Conservation (phyloP, 2,113 vertebrate genomes). For the Carettochelys insculpta region DNA sequence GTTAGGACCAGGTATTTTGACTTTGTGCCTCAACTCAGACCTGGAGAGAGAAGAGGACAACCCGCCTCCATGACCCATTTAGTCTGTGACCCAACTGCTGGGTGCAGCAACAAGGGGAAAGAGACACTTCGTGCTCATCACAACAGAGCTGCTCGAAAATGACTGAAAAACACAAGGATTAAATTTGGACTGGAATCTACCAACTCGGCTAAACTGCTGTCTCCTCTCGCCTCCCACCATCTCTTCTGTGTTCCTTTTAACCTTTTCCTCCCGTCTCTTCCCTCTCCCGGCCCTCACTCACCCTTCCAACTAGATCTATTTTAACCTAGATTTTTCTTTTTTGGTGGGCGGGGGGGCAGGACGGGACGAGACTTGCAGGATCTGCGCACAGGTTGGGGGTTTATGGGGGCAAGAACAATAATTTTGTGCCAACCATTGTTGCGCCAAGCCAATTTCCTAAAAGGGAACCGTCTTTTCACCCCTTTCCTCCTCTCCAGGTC, state of each 20-base stretch:
- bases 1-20: background rate
- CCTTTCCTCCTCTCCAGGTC: background rate
- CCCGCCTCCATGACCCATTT: rapidly evolving
- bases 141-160: rapidly evolving
- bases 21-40: rapidly evolving
- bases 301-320: background rate
- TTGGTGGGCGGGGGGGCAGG: too few species aligned
- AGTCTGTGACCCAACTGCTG: background rate
- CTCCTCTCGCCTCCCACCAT: rapidly evolving
- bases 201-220: background rate
- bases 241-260: rapidly evolving
- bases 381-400: too few species aligned
- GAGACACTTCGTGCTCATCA: background rate
- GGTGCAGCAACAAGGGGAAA: background rate
- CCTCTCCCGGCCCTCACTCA: background rate
- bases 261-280: background rate
- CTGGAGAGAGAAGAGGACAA: rapidly evolving
- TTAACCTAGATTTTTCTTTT: background rate
- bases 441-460: background rate
- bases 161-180: background rate
- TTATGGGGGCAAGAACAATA: background rate
- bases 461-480: background rate
- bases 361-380: background rate
- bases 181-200: background rate
- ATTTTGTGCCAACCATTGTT: background rate